A percentile compares a stretch with the other conserved stretches of the same genome.
Conservation (phyloP, 1,140 invertebrate species). For the Drosophila pectinifera region DNA sequence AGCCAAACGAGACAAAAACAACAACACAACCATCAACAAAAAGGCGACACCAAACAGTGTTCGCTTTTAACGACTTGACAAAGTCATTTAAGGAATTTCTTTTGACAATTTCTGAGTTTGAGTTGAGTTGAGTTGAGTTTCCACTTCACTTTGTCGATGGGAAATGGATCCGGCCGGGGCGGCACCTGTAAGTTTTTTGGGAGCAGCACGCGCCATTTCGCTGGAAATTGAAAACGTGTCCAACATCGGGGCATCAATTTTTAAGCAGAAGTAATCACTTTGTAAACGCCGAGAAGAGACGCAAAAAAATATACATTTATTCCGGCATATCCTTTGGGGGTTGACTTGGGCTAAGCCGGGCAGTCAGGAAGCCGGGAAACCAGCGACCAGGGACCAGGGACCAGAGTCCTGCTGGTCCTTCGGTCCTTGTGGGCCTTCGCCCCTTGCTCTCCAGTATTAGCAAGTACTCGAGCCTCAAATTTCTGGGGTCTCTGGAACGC, state of each 20-base stretch:
- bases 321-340: conserved; percentile 52
- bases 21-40: too few species aligned
- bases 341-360: conserved; percentile 51
- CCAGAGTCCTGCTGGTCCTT: conserved; percentile 26
- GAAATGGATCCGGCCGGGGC: conserved; percentile 29
- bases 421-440: conserved; percentile 32
- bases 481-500: conserved; percentile 33
- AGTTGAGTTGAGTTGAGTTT: conserved; percentile 19
- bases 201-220: conserved; percentile 40
- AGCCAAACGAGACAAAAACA: conserved; percentile 44
- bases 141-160: conserved; percentile 19
- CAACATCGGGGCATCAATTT: conserved; percentile 82
- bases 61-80: conserved; percentile 65
- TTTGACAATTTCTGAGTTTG: conserved; percentile 52
- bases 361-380: conserved; percentile 16
- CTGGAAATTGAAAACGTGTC: conserved; percentile 84
- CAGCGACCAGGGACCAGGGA: conserved; percentile 41
- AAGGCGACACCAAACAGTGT: conserved; percentile 39
- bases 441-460: conserved; percentile 2
- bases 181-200: conserved; percentile 40
- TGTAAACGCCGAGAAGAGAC: conserved; percentile 70
- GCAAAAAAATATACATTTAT: conserved; percentile 25
- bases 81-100: conserved; percentile 58
- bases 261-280: conserved; percentile 84
- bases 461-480: conserved; percentile 66